Evolutionary conservation across 2,113 vertebrate genomes (phyloP).

Genomic region (Himantopus leucocephalus): DNA sequence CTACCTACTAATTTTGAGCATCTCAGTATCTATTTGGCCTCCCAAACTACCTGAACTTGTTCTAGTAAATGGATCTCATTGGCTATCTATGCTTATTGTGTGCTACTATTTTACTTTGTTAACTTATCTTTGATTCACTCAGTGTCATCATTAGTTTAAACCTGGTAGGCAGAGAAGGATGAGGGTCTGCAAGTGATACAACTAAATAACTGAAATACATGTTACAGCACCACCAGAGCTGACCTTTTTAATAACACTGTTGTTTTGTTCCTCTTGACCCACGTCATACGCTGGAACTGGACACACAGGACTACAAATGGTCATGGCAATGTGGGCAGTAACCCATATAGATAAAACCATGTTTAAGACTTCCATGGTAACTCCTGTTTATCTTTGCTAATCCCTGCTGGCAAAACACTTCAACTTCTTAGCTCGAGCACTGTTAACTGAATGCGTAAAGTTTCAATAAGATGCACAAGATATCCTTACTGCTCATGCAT

Average conservation of each 20-base stretch:
- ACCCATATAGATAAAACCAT: background rate
- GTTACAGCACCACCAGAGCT: background rate
- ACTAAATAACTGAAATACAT: background rate
- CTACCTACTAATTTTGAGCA: background rate
- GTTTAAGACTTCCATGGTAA: background rate
- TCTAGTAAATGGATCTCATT: background rate
- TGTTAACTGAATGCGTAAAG: background rate
- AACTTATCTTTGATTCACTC: background rate
- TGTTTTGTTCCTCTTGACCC: background rate
- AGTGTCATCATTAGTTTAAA: background rate
- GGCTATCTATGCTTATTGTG: background rate
- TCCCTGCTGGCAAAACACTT: background rate
- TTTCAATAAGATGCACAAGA: background rate
- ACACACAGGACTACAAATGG: background rate
- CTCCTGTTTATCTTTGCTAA: background rate
- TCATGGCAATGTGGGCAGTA: background rate
- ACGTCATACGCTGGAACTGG: background rate
- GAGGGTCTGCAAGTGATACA: background rate
- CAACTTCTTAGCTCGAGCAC: background rate
- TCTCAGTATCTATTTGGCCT: background rate
- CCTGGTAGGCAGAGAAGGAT: background rate
- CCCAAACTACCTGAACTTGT: background rate
- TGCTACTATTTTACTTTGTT: background rate
- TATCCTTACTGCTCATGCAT: background rate
- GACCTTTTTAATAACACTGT: background rate